A percentile compares a stretch with the other conserved stretches of the same genome.
Evolutionary conservation across 2,888 invertebrate genomes (phyloP).

Genomic region (Clusia tigrina): DNA sequence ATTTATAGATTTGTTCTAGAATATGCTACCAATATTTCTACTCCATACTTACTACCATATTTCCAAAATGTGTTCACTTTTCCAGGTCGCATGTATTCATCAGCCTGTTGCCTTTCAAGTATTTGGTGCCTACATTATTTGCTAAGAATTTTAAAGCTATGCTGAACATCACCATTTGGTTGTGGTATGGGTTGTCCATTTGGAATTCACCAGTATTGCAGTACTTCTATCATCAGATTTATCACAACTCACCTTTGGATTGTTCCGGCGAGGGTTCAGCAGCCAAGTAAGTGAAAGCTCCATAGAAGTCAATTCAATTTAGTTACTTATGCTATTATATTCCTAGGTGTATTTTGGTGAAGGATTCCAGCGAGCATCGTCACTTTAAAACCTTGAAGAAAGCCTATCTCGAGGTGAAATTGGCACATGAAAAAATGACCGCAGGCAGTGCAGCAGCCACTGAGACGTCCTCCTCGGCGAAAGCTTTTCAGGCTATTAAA

Average conservation of each 20-base stretch:
- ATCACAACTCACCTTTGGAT: constrained; percentile 59
- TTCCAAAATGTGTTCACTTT: background rate
- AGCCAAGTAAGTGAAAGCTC: constrained; percentile 49
- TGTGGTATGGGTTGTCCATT: constrained; percentile 63
- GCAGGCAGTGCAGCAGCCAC: constrained; percentile 43
- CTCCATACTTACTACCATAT: background rate
- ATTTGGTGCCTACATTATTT: constrained; percentile 62
- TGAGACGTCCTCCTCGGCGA: constrained; percentile 51
- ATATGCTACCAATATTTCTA: background rate
- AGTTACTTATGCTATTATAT: background rate
- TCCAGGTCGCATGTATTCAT: constrained; percentile 59
- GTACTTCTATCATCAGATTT: constrained; percentile 64
- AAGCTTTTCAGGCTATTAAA: constrained; percentile 64
- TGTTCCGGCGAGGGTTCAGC: constrained; percentile 63
- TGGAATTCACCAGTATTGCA: constrained; percentile 64
- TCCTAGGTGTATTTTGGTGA: constrained; percentile 60
- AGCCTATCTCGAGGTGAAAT: constrained; percentile 61
- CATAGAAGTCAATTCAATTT: background rate
- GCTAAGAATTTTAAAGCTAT: constrained; percentile 62
- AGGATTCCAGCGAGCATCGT: constrained; percentile 60
- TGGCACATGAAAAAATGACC: constrained; percentile 56
- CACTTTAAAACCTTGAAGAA: constrained; percentile 61
- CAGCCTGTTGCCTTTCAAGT: constrained; percentile 62
- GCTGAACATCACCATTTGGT: constrained; percentile 59
- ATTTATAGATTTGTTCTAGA: background rate